Evolutionary conservation across 2,888 invertebrate genomes (phyloP).

Genomic region (Perdita meconis): DNA sequence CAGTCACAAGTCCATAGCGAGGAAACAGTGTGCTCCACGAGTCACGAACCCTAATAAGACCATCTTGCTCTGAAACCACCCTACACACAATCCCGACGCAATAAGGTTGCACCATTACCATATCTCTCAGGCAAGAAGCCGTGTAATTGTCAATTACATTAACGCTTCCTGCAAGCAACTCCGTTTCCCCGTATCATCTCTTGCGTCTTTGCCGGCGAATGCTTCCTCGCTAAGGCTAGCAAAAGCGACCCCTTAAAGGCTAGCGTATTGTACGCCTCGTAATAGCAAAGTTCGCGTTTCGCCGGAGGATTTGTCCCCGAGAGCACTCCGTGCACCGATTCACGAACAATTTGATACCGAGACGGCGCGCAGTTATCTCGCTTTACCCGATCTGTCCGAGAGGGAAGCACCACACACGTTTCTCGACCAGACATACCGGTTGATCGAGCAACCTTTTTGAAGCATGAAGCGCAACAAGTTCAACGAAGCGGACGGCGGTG

Average conservation of each 20-base stretch:
- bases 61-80: too few species aligned
- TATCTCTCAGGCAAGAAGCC: background rate
- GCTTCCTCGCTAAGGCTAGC: background rate
- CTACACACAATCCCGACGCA: background rate
- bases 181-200: background rate
- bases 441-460: constrained; percentile 64
- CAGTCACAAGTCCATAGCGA: too few species aligned
- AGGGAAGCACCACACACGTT: constrained; percentile 50
- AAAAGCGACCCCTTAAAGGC: background rate
- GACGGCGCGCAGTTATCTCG: background rate
- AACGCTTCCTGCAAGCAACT: background rate
- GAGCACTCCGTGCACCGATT: background rate
- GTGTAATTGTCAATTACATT: background rate
- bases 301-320: background rate
- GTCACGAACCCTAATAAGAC: too few species aligned
- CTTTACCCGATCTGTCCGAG: constrained; percentile 25
- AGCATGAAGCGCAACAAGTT: constrained; percentile 68
- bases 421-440: constrained; percentile 63
- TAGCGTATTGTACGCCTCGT: background rate
- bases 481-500: constrained; percentile 62
- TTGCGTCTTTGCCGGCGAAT: background rate
- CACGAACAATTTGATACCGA: background rate
- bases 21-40: too few species aligned
- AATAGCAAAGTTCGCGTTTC: background rate
- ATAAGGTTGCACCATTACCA: background rate